Conservation (phyloP, 64 coral and sea anemone species). For the Actinia tenebrosa region DNA sequence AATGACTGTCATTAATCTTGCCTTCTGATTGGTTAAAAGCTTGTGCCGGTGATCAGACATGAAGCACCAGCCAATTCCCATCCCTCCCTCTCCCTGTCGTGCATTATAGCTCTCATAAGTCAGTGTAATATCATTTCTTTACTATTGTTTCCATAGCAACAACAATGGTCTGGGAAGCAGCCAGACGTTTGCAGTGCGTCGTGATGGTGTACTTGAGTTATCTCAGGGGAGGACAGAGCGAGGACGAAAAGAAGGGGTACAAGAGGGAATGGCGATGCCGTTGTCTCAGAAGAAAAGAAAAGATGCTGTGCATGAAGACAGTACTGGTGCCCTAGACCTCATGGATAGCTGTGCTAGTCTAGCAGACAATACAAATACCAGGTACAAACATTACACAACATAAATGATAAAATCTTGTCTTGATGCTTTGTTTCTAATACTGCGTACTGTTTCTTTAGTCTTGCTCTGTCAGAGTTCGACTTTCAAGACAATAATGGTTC, state of each 20-base stretch:
- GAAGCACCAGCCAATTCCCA: not conserved
- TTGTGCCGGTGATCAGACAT: not conserved
- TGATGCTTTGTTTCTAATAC: not conserved
- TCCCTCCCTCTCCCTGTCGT: too few species aligned
- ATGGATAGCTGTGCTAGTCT: conserved; percentile 45
- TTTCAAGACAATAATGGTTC: conserved; percentile 20
- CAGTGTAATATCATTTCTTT: not conserved
- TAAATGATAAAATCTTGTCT: too few species aligned
- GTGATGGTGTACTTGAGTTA: conserved; percentile 61
- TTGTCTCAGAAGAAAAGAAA: conserved; percentile 68
- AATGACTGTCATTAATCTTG: not conserved
- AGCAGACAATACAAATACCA: conserved; percentile 24
- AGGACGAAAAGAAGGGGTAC: conserved; percentile 70
- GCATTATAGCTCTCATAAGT: not conserved
- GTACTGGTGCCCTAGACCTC: conserved; percentile 27
- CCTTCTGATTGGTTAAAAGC: not conserved
- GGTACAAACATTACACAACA: too few species aligned
- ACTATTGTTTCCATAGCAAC: conserved; percentile 4
- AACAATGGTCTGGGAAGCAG: conserved; percentile 14
- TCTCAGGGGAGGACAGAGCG: conserved; percentile 45
- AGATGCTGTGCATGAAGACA: conserved; percentile 53
- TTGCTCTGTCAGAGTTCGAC: conserved; percentile 32
- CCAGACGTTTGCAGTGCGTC: conserved; percentile 34
- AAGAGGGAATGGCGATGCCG: conserved; percentile 83
- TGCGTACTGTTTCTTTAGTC: not conserved